A percentile compares a stretch with the other conserved stretches of the same genome.
phyloP scores from a whole-genome alignment of 1,140 invertebrate species.

The Hyles euphorbiae region DNA sequence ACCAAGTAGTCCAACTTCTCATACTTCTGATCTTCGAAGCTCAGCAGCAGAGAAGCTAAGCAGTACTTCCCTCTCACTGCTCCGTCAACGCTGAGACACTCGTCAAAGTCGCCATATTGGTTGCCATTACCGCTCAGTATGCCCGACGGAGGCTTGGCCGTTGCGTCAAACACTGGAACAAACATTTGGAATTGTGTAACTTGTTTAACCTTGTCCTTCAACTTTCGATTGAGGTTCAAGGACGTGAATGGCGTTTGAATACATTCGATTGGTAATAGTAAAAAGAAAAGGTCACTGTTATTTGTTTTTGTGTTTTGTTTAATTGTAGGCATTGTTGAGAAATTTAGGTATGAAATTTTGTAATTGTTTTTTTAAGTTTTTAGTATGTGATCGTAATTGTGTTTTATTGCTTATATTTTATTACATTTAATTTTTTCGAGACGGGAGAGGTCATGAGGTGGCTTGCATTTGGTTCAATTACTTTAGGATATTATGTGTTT shows the following conservation, averaged over 20 bases:
- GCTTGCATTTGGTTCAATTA: no score
- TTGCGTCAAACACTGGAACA: slow-evolving; percentile 79
- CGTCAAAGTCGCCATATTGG: slow-evolving; percentile 79
- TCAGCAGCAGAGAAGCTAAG: slow-evolving; percentile 75
- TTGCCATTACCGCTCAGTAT: slow-evolving; percentile 79
- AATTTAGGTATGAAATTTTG: no score
- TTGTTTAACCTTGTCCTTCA: slow-evolving; percentile 3
- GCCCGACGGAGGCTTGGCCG: slow-evolving; percentile 78
- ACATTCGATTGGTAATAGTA: no score
- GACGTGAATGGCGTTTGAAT: slow-evolving; percentile 2
- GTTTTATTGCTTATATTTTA: no score
- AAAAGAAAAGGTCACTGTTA: no score
- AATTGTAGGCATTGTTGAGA: no score
- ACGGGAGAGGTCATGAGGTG: no score
- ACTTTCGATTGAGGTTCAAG: slow-evolving; percentile 5
- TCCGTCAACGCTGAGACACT: slow-evolving; percentile 72
- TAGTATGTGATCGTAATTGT: no score
- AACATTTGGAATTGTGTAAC: slow-evolving; percentile 15
- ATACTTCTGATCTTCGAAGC: slow-evolving; percentile 54
- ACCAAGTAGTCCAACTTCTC: slow-evolving; percentile 72
- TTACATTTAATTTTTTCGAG: no score
- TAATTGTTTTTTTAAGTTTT: no score
- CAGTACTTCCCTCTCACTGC: slow-evolving; percentile 78
- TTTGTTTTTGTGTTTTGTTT: no score
- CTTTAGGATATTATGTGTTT: no score